A percentile compares a stretch with the other conserved stretches of the same genome.
These are phyloP conservation scores for Genyomyrus donnyi DNA, from an alignment of 2,113 vertebrate genomes.

Conservation along the genomic window DNA sequence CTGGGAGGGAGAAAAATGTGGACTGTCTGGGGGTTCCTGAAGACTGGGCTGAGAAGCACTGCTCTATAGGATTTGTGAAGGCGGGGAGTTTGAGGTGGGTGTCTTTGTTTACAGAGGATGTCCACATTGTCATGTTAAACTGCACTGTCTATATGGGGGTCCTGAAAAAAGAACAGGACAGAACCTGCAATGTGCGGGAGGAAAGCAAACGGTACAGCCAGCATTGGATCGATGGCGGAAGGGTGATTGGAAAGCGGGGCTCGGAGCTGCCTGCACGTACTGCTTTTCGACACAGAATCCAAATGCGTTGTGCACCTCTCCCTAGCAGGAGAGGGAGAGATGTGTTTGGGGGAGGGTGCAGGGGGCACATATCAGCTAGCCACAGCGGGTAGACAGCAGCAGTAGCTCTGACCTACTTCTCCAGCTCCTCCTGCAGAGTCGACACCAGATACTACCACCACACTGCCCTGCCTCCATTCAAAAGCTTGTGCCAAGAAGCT, in stretches of 20 bases:
- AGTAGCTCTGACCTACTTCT: constrained; percentile 11
- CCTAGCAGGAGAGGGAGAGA: not conserved
- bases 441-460: not conserved
- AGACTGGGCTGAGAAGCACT: not conserved
- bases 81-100: not conserved
- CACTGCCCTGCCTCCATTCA: not conserved
- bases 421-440: not conserved
- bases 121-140: not conserved
- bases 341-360: not conserved
- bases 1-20: not conserved
- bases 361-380: not conserved
- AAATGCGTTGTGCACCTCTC: not conserved
- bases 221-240: not conserved
- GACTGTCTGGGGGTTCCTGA: not conserved
- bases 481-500: not conserved
- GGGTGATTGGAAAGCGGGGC: not conserved
- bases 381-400: not conserved
- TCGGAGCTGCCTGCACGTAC: not conserved
- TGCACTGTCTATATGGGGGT: not conserved
- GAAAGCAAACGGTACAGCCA: not conserved
- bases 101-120: not conserved
- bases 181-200: not conserved
- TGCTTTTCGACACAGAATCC: not conserved
- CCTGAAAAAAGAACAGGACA: not conserved
- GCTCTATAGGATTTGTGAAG: not conserved